Evolutionary conservation across 1,140 invertebrate species (phyloP), one percentile per base, ranked within the genome.

Genomic region (Spodoptera frugiperda): DNA sequence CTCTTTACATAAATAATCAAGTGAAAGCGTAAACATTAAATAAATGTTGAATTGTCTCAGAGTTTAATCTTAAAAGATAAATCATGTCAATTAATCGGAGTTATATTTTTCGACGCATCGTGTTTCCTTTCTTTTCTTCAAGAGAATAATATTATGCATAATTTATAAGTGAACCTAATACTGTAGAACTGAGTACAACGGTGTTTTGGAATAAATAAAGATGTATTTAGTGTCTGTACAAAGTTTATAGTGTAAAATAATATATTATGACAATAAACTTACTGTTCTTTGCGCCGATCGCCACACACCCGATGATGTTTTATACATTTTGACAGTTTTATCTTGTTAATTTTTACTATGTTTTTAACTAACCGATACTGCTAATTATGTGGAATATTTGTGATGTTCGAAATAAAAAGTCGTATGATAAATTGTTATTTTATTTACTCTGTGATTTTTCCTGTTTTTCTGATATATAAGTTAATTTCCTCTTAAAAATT

Each of bases 331-430:
- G 74, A 76, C 73, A 48, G 63, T 76, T 76, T 76, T 55, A 67
- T 67, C 61, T 68, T 68, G 49, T 78, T 78, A 71, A 72, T 65
- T 78, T 80, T 81, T 49, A 76, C 76, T 54, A 68, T 59, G 71
- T 78, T 77, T 73, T 79, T 73, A 82, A 82, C 73, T 85, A 82
- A 86, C 78, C 71, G 63, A 79, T 80, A 77, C 61, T 78, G 75
- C 81, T 84, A 73, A 78, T 77, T 80, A 75, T 75, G 72, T 84
- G 81, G 63, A 87, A 82, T 85, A 81, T 85, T 86, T 88, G 83
- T 90, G 87, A 89, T 87, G 87, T 89, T 86, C 81, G 30, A 77
- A 89, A 89, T 89, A 87, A 76, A 39, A 76, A 73, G 57, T 72
- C 55, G 33, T 79, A 67, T 72, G 49, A 67, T 72, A 72, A 44